phyloP scores from a whole-genome alignment of 35 echinoderm and acorn worm genomes.

The Apostichopus parvimensis region DNA sequence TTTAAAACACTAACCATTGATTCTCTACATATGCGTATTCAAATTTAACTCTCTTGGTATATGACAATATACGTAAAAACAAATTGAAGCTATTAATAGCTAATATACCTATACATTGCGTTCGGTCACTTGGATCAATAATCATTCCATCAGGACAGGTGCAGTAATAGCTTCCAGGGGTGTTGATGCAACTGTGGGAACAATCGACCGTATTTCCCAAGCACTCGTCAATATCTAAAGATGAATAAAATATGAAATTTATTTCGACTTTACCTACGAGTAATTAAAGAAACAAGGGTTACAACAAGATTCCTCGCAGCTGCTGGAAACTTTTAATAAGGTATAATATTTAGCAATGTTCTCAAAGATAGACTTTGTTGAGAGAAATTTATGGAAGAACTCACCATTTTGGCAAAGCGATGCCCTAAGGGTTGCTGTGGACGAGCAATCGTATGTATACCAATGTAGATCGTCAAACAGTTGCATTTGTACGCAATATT shows the following conservation, averaged over 20 bases:
- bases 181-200: constrained; percentile 64
- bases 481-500: constrained; percentile 61
- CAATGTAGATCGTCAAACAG: constrained; percentile 36
- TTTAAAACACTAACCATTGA: too few species aligned
- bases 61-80: too few species aligned
- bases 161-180: constrained; percentile 65
- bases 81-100: background rate
- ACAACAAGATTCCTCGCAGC: too few species aligned
- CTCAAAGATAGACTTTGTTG: too few species aligned
- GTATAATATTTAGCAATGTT: too few species aligned
- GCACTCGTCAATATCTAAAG: constrained; percentile 79
- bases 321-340: too few species aligned
- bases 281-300: too few species aligned
- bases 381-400: too few species aligned
- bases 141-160: constrained; percentile 64
- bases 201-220: constrained; percentile 29
- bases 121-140: constrained; percentile 33
- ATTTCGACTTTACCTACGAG: too few species aligned
- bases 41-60: too few species aligned
- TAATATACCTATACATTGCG: constrained; percentile 64
- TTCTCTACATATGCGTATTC: too few species aligned
- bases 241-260: background rate
- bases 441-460: constrained; percentile 47
- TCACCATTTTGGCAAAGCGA: constrained; percentile 59
- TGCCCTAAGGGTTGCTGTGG: constrained; percentile 3